Conservation (phyloP, 2,888 invertebrate genomes). For the Crepidodera aurea region DNA sequence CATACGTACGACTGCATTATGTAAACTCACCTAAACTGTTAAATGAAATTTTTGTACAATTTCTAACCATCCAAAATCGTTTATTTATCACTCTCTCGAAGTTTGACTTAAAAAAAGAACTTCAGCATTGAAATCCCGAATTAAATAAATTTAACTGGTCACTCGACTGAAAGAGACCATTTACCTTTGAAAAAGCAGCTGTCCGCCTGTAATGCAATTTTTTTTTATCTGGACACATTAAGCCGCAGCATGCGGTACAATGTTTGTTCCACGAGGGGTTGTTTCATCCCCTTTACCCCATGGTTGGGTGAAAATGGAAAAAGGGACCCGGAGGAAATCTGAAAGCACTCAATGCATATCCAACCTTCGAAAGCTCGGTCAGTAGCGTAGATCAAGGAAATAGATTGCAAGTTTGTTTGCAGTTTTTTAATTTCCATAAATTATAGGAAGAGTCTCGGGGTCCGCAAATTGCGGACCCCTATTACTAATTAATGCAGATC, state of each 20-base stretch:
- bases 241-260: neutral
- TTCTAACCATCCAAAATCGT: too few species aligned
- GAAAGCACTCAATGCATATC: neutral
- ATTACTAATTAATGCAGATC: too few species aligned
- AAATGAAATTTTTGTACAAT: too few species aligned
- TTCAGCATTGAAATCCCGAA: too few species aligned
- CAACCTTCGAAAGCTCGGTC: neutral
- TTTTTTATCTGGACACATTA: slow-evolving; percentile 1
- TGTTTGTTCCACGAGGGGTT: neutral
- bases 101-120: too few species aligned
- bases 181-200: neutral
- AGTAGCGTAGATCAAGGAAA: neutral
- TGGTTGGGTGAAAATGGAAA: neutral
- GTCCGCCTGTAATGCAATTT: neutral
- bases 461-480: too few species aligned
- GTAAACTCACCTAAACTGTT: too few species aligned
- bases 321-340: neutral
- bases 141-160: neutral
- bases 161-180: neutral
- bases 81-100: too few species aligned
- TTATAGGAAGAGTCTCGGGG: too few species aligned
- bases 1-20: too few species aligned
- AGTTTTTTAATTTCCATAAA: too few species aligned
- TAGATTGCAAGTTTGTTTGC: too few species aligned
- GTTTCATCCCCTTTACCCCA: neutral